phyloP scores from a whole-genome alignment of 2,888 invertebrate genomes.

The Homarus gammarus region DNA sequence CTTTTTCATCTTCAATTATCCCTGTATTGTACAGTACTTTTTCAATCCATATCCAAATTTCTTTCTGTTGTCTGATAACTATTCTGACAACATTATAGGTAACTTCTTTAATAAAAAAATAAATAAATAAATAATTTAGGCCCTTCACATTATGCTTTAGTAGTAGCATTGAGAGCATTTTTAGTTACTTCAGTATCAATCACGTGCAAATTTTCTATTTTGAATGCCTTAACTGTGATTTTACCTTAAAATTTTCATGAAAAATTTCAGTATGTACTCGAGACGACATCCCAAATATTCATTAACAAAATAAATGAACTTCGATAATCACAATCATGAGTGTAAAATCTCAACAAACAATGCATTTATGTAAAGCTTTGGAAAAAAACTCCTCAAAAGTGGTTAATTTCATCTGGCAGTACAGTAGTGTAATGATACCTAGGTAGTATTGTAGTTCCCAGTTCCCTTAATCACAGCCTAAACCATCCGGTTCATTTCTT shows the following conservation, averaged over 20 bases:
- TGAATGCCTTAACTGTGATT: neutral
- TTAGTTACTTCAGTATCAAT: neutral
- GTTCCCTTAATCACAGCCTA: constrained; percentile 5
- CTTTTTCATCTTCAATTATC: too few species aligned
- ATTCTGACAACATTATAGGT: neutral
- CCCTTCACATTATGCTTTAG: neutral
- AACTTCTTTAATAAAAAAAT: neutral
- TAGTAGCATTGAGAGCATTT: neutral
- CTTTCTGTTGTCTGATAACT: neutral
- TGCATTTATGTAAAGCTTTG: neutral
- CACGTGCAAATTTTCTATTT: neutral
- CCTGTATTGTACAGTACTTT: too few species aligned
- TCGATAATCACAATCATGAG: neutral
- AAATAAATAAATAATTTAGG: neutral
- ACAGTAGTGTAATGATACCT: neutral
- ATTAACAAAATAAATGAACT: neutral
- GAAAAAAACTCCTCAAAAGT: neutral
- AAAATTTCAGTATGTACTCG: neutral
- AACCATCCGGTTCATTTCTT: neutral
- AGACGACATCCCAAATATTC: neutral
- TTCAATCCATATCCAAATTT: neutral
- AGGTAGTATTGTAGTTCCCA: constrained; percentile 8
- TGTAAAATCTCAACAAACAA: neutral
- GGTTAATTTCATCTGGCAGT: neutral
- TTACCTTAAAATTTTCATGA: neutral